Conservation (phyloP, 2,888 invertebrate genomes). For the Calliscelio sp. region DNA sequence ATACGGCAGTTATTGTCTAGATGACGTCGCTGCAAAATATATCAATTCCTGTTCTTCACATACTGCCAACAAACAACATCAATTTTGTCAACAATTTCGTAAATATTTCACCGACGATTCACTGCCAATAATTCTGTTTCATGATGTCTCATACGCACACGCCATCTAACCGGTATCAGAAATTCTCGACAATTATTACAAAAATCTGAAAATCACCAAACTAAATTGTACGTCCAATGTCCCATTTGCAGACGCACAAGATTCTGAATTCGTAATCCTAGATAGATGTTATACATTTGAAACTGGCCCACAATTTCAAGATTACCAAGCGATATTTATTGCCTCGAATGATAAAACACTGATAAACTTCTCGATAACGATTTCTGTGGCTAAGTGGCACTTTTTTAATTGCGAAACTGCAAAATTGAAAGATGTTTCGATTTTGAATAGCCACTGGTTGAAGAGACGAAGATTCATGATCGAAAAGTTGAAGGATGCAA, state of each 20-base stretch:
- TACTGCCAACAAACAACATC: too few relatives aligned
- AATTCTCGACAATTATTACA: too few relatives aligned
- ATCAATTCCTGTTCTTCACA: constrained; percentile 92
- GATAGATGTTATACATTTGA: constrained; percentile 81
- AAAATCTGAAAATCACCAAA: constrained; percentile 86
- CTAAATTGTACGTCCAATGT: constrained; percentile 72
- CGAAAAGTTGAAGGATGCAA: constrained; percentile 97
- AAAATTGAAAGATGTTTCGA: constrained; percentile 84
- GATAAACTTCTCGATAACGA: constrained; percentile 88
- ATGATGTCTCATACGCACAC: too few relatives aligned
- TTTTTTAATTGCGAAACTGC: constrained; percentile 87
- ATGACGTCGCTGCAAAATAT: constrained; percentile 96
- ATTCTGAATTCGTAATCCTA: constrained; percentile 73
- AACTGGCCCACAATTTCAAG: constrained; percentile 82
- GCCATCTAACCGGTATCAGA: too few relatives aligned
- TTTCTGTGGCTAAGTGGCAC: constrained; percentile 88
- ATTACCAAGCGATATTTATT: constrained; percentile 89
- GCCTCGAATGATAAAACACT: constrained; percentile 89
- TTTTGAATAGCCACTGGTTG: constrained; percentile 88
- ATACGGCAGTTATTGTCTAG: constrained; percentile 97
- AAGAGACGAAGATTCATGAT: constrained; percentile 93
- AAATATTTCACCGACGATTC: not conserved
- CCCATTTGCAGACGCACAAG: constrained; percentile 66
- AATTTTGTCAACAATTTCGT: too few relatives aligned
- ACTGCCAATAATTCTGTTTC: too few relatives aligned